Conservation (phyloP, 2,797 vertebrate species). For the Neomorphus geoffroyi region DNA sequence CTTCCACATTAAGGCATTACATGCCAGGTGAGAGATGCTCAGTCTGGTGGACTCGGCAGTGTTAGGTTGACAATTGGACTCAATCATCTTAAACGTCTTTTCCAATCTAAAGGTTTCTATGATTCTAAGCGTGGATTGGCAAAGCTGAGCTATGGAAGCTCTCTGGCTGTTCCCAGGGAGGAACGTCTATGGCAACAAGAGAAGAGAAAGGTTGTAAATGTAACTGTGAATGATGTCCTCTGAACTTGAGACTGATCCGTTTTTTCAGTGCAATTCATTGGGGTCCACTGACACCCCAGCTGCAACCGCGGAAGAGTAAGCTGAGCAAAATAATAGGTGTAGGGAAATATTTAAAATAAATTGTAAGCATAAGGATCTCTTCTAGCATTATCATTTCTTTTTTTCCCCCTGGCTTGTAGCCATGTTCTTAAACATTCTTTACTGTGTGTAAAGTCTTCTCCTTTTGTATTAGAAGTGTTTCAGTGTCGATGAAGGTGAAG, state of each 20-base stretch:
- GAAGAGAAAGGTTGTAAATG: background rate
- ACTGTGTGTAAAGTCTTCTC: background rate
- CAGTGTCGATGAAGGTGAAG: background rate
- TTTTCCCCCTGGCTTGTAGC: background rate
- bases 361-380: background rate
- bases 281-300: background rate
- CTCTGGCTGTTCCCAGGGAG: background rate
- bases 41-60: background rate
- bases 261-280: background rate
- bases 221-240: background rate
- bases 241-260: background rate
- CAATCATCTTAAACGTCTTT: background rate
- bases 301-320: background rate
- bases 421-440: background rate
- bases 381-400: background rate
- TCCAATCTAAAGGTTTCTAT: background rate
- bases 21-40: background rate
- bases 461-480: background rate
- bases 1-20: background rate
- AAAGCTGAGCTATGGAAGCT: background rate
- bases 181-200: background rate
- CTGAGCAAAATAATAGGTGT: background rate
- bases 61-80: background rate
- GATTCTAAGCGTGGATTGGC: background rate
- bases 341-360: background rate